These are phyloP conservation scores for Chamaetylas fuelleborni DNA, from an alignment of 2,113 vertebrate genomes.

Conservation along the genomic window DNA sequence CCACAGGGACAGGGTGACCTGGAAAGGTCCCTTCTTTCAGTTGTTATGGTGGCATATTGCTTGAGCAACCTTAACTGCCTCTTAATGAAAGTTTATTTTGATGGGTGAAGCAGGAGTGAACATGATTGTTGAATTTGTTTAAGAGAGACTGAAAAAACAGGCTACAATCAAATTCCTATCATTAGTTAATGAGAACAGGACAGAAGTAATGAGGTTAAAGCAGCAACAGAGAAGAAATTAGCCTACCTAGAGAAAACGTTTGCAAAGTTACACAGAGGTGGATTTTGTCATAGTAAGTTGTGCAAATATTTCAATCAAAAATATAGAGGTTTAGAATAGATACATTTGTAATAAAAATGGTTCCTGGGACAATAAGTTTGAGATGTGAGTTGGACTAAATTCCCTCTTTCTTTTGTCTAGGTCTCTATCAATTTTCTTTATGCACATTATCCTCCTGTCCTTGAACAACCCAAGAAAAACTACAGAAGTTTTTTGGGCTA, in stretches of 20 bases:
- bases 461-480: background rate
- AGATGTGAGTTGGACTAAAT: background rate
- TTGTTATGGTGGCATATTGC: background rate
- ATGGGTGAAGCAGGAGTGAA: background rate
- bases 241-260: background rate
- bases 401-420: background rate
- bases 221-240: background rate
- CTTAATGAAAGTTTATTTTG: background rate
- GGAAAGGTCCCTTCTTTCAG: background rate
- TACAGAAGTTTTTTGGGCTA: background rate
- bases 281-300: background rate
- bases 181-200: background rate
- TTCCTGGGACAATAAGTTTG: background rate
- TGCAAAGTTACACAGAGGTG: background rate
- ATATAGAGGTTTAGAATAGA: background rate
- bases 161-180: background rate
- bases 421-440: background rate
- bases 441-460: background rate
- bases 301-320: background rate
- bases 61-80: background rate
- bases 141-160: background rate
- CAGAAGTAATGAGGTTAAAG: background rate
- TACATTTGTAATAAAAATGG: background rate
- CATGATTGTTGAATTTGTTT: background rate
- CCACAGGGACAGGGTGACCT: background rate